These are phyloP conservation scores for Benthosema pterotum DNA, from an alignment of 2,797 vertebrate species.

Conservation along the genomic window DNA sequence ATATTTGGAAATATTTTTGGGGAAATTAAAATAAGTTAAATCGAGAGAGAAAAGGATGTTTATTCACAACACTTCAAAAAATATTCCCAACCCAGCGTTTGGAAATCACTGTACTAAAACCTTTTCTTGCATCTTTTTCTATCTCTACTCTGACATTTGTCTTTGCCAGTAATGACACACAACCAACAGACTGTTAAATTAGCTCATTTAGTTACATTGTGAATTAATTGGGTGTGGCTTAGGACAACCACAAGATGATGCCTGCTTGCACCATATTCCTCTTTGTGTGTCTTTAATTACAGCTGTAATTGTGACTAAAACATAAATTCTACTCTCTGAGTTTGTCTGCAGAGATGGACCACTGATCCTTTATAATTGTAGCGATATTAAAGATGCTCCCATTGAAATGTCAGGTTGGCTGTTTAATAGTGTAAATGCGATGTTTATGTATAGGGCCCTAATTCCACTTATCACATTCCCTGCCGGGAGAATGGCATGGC, in stretches of 20 bases:
- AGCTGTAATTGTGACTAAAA: constrained; percentile 24
- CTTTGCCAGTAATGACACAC: constrained; percentile 22
- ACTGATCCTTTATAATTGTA: constrained; percentile 20
- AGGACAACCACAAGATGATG: constrained; percentile 42
- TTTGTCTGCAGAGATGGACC: constrained; percentile 8
- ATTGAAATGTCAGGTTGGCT: not conserved
- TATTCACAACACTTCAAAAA: too few species aligned
- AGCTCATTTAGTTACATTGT: constrained; percentile 52
- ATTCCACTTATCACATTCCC: too few species aligned
- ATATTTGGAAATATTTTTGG: too few species aligned
- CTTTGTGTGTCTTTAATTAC: constrained; percentile 18
- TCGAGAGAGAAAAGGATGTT: too few species aligned
- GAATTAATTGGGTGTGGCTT: constrained; percentile 55
- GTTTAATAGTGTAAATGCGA: constrained; percentile 2
- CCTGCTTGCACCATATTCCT: constrained; percentile 3
- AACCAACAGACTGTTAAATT: constrained; percentile 52
- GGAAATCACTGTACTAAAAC: not conserved
- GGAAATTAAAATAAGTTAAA: too few species aligned
- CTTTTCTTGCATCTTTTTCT: not conserved
- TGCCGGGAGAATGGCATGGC: too few species aligned
- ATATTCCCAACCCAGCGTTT: too few species aligned
- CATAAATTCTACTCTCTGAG: constrained; percentile 23
- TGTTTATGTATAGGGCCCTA: constrained; percentile 2
- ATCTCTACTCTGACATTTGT: constrained; percentile 24
- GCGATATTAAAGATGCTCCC: constrained; percentile 7